phyloP scores from a whole-genome alignment of 2,797 vertebrate species.

The Microhierax caerulescens region DNA sequence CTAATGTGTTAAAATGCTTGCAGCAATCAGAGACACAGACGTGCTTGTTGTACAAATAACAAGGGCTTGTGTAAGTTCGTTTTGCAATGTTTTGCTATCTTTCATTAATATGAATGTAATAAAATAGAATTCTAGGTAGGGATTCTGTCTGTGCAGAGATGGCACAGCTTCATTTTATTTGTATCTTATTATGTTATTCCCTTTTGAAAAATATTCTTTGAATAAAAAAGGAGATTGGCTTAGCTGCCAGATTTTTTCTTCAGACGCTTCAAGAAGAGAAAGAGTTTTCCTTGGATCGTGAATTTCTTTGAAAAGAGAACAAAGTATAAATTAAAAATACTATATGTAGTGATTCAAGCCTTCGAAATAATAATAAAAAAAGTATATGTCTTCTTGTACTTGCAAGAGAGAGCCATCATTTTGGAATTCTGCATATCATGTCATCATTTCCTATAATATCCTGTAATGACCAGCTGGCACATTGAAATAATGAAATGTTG shows the following conservation, averaged over 20 bases:
- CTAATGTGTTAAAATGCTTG: background rate
- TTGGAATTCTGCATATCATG: constrained; percentile 18
- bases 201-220: background rate
- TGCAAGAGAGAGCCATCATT: background rate
- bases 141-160: background rate
- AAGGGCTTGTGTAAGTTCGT: background rate
- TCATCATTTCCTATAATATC: constrained; percentile 42
- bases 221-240: background rate
- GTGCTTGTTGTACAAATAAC: background rate
- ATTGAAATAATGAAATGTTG: constrained; percentile 50
- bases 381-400: background rate
- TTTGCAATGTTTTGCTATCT: background rate
- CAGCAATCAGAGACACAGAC: background rate
- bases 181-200: background rate
- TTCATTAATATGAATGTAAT: background rate
- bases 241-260: background rate
- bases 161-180: background rate
- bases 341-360: background rate
- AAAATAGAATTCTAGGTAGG: background rate
- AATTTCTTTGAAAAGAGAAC: background rate
- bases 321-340: background rate
- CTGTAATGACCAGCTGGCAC: constrained; percentile 42
- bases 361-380: background rate
- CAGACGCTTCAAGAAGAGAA: background rate
- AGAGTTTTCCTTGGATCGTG: background rate